Evolutionary conservation across 1,140 invertebrate genomes (phyloP).

Genomic region (Monochamus saltuarius): DNA sequence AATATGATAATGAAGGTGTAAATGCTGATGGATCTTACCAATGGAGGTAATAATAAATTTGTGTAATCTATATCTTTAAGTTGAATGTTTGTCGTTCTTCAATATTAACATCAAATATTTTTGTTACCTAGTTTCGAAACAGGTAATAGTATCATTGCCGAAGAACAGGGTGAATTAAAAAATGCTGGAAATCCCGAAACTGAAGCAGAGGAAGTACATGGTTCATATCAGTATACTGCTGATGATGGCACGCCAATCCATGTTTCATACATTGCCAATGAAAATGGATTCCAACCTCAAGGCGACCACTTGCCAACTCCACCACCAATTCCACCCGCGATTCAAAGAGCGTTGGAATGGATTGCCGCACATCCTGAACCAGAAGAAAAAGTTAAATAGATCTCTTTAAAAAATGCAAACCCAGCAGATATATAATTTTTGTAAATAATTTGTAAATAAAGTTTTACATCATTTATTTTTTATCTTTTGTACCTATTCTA

Average conservation of each 20-base stretch:
- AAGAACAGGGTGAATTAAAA: constrained; percentile 63
- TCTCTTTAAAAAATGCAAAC: neutral
- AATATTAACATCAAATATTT: too few relatives aligned
- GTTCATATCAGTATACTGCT: constrained; percentile 49
- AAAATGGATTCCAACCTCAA: constrained; percentile 60
- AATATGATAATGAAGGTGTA: constrained; percentile 28
- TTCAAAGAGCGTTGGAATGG: constrained; percentile 56
- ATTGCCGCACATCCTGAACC: constrained; percentile 36
- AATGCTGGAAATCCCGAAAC: constrained; percentile 42
- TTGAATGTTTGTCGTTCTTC: too few relatives aligned
- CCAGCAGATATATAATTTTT: neutral
- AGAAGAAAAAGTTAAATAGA: neutral
- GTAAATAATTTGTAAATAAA: constrained; percentile 11
- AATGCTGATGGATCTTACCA: constrained; percentile 30
- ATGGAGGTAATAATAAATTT: constrained; percentile 21
- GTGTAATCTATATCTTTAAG: too few relatives aligned
- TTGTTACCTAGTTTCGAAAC: constrained; percentile 61
- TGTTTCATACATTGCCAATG: constrained; percentile 59
- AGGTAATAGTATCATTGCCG: constrained; percentile 64
- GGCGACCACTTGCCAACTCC: constrained; percentile 67
- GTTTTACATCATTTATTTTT: neutral
- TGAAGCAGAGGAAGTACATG: neutral
- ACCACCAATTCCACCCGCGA: constrained; percentile 69
- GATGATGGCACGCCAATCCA: constrained; percentile 57
- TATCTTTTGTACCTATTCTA: too few relatives aligned